phyloP scores from a whole-genome alignment of 2,113 vertebrate species.

The Gila orcuttii region DNA sequence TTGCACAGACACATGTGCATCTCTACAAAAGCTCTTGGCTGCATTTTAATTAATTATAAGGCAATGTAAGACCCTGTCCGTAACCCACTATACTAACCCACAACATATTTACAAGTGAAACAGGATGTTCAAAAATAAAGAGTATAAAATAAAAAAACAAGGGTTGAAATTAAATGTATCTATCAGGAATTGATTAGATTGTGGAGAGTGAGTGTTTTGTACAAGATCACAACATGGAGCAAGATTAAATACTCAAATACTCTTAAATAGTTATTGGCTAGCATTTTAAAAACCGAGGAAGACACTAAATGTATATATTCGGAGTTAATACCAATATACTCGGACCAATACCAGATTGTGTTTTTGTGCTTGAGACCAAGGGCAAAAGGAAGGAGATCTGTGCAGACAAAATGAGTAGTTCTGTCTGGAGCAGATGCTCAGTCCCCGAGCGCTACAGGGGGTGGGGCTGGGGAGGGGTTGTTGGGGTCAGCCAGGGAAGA shows the following conservation, averaged over 20 bases:
- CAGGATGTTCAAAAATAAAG: neutral
- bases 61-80: neutral
- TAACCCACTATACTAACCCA: neutral
- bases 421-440: conserved; percentile 72
- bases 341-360: conserved; percentile 8
- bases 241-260: neutral
- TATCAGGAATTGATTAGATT: neutral
- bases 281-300: neutral
- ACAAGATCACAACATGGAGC: neutral
- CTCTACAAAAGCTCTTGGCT: neutral
- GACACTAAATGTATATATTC: neutral
- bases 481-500: conserved; percentile 60
- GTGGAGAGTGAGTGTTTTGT: neutral
- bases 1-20: neutral
- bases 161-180: neutral
- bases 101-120: neutral
- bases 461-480: conserved; percentile 41
- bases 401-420: conserved; percentile 54
- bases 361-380: conserved; percentile 7
- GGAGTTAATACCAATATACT: too few relatives aligned
- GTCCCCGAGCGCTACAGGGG: conserved; percentile 52
- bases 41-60: neutral
- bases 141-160: neutral
- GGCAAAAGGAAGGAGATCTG: conserved; percentile 38
- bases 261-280: neutral